These are phyloP conservation scores for Hippocampus abdominalis DNA, from an alignment of 2,113 vertebrate species.

Conservation along the genomic window DNA sequence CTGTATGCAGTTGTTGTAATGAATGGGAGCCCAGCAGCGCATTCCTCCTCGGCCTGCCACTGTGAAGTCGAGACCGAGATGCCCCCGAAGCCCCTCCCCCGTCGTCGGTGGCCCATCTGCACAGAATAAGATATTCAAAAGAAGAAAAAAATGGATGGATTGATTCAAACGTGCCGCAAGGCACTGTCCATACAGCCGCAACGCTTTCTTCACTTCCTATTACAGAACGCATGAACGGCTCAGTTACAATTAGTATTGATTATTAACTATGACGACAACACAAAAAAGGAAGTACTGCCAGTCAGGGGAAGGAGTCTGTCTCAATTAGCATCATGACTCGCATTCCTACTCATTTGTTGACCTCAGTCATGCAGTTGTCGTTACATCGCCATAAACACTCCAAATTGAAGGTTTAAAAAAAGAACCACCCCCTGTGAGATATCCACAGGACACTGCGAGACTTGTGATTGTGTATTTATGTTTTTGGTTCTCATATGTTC, in stretches of 20 bases:
- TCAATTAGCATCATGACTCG: conserved; percentile 22
- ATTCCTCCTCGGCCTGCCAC: no score
- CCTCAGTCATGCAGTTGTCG: conserved; percentile 50
- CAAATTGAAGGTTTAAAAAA: conserved; percentile 49
- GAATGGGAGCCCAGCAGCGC: no score
- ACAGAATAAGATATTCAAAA: background rate
- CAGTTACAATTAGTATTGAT: background rate
- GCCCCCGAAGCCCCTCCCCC: no score
- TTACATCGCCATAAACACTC: conserved; percentile 39
- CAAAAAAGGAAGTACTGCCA: conserved; percentile 21
- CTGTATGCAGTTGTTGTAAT: no score
- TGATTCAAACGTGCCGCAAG: background rate
- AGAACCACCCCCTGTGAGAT: conserved; percentile 19
- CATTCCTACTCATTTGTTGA: conserved; percentile 46
- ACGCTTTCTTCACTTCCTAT: background rate
- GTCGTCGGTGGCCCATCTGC: no score
- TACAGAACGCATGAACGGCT: background rate
- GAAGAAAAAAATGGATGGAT: background rate
- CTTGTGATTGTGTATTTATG: conserved; percentile 38
- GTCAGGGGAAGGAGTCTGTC: conserved; percentile 28
- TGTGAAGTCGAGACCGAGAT: no score
- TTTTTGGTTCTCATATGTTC: conserved; percentile 11
- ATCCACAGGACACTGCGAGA: conserved; percentile 14
- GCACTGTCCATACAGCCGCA: no score
- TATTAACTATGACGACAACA: background rate